These are phyloP conservation scores for Tipula helvola DNA, from an alignment of 2,888 invertebrate species.

Conservation along the genomic window DNA sequence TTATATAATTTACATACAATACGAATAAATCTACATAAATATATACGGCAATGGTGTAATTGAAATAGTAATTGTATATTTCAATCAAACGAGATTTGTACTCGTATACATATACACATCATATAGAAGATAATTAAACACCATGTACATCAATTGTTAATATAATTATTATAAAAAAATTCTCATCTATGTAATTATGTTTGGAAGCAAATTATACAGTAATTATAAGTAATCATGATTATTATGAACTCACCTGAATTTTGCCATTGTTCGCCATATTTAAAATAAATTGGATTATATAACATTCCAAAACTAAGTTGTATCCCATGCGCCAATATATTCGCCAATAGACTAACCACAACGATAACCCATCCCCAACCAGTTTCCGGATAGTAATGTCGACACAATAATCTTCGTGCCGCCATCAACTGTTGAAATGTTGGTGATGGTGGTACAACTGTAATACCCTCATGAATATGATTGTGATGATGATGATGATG, in stretches of 20 bases:
- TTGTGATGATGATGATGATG: not conserved
- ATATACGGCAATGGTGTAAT: not conserved
- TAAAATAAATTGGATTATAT: conserved; percentile 25
- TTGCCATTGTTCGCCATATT: conserved; percentile 5
- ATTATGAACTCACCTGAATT: conserved; percentile 8
- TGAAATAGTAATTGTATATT: not conserved
- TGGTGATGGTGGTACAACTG: conserved; percentile 7
- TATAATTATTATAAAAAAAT: not conserved
- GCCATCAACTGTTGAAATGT: conserved; percentile 15
- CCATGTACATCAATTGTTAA: not conserved
- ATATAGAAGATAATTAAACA: not conserved
- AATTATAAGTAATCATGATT: not conserved
- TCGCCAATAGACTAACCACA: conserved; percentile 55
- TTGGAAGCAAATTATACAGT: not conserved
- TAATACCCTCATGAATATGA: not conserved
- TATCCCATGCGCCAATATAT: conserved; percentile 61
- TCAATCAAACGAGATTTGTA: not conserved
- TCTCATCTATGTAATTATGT: not conserved
- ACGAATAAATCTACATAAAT: not conserved
- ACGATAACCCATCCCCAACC: conserved; percentile 81
- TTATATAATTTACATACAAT: not conserved
- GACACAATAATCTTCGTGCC: conserved; percentile 28
- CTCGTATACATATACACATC: not conserved
- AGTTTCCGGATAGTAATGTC: conserved; percentile 78
- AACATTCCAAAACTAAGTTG: conserved; percentile 36